Evolutionary conservation across 64 coral and sea anemone species (phyloP), one percentile per base, ranked within the genome.

Genomic region (Exaiptasia diaphana): DNA sequence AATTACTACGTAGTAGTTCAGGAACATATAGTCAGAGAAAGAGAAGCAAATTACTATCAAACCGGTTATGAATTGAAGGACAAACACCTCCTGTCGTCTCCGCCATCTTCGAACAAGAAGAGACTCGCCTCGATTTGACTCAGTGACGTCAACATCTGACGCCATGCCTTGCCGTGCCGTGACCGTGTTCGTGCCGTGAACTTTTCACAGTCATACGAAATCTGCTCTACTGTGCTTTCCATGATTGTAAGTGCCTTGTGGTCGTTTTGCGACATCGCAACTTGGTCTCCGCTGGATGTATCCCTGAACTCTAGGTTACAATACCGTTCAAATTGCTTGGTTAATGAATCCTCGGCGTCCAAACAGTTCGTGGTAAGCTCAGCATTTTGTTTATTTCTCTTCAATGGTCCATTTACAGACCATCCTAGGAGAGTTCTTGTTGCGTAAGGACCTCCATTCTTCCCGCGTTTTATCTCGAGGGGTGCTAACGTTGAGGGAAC

Each of bases 281-380:
- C 12, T 10, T 54, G 32, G 0, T n/a, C 44, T 5, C 55, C 48
- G 18, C 55, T 38, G 0, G 20, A 38, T 1, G 26, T 53, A 18
- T 76, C 48, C 12, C 55, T 76, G 2, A 76, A 76, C 33, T 76
- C 73, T 39, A 53, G 22, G 33, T 56, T 76, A 6, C 73, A 76
- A 3, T 22, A 57, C 23, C 53, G 44, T 76, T 54, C 26, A 38
- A 56, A 57, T n/a, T 32, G 28, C 4, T 50, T 56, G 49, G 3
- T 55, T 5, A 76, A 31, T 1, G 49, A 22, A 1, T 42, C 73
- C 5, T 0, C 33, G 2, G 73, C 34, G 5, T 76, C 42, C 0
- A 76, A 18, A 33, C 49, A 36, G 3, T 76, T 55, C 3, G 46
- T 17, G 0, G 73, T 76, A 10, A 32, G 25, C 15, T 15, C 15